A percentile compares a stretch with the other conserved stretches of the same genome.
Evolutionary conservation across 2,797 vertebrate species (phyloP).

Genomic region (Phoebastria nigripes): DNA sequence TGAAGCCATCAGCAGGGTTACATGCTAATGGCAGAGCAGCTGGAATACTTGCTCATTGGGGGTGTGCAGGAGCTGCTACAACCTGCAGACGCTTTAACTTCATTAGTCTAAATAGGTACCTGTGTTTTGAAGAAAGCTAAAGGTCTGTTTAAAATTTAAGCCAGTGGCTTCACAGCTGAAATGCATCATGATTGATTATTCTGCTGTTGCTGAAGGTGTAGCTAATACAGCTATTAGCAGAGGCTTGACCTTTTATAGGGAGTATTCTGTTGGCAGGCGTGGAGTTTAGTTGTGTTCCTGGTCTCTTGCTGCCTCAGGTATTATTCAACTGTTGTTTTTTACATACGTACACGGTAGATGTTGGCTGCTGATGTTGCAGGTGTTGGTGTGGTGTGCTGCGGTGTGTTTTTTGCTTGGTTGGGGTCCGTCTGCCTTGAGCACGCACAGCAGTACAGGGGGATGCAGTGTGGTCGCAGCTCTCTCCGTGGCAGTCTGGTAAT

Average conservation of each 20-base stretch:
- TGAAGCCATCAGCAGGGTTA: background rate
- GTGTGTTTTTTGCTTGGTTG: background rate
- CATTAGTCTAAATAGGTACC: background rate
- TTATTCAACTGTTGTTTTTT: background rate
- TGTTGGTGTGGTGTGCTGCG: background rate
- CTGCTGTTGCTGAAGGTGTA: background rate
- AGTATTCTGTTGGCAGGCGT: fast-evolving
- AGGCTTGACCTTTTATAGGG: background rate
- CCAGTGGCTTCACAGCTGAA: background rate
- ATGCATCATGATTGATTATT: fast-evolving
- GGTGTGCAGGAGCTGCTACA: background rate
- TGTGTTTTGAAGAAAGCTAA: background rate
- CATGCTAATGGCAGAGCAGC: background rate
- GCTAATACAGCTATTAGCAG: background rate
- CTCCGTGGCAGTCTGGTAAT: background rate
- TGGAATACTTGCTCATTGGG: background rate
- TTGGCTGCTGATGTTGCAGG: background rate
- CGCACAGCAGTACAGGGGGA: fast-evolving
- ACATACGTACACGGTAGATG: fast-evolving
- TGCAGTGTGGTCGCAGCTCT: background rate
- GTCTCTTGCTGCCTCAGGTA: background rate
- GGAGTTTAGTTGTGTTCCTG: background rate
- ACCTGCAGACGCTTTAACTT: background rate
- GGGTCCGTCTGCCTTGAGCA: fast-evolving
- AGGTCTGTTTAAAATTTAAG: background rate